Conservation (phyloP, 1,140 invertebrate genomes). For the Leptoteleia sp. region DNA sequence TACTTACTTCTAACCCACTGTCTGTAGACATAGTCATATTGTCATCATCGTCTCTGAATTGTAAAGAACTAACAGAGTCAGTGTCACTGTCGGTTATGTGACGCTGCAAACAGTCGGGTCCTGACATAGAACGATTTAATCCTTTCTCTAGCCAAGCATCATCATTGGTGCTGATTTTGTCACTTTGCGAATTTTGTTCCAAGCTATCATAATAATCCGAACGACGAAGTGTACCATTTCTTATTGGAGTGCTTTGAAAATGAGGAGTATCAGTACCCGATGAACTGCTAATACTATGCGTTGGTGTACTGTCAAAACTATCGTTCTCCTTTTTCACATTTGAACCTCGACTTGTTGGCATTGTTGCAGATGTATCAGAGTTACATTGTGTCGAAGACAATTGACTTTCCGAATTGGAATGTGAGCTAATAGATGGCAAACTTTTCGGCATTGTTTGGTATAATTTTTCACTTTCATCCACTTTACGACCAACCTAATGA, state of each 20-base stretch:
- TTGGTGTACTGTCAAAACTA: slow-evolving; percentile 77
- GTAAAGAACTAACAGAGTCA: slow-evolving; percentile 77
- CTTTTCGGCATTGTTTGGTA: slow-evolving; percentile 88
- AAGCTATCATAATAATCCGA: slow-evolving; percentile 78
- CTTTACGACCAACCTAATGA: slow-evolving; percentile 83
- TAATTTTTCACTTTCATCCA: slow-evolving; percentile 84
- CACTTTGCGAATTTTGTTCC: slow-evolving; percentile 79
- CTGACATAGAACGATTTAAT: slow-evolving; percentile 85
- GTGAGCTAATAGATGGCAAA: slow-evolving; percentile 82
- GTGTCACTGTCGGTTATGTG: slow-evolving; percentile 77
- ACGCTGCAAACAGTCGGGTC: slow-evolving; percentile 85
- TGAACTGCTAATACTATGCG: slow-evolving; percentile 78
- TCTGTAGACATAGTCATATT: slow-evolving; percentile 81
- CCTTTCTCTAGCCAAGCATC: slow-evolving; percentile 81
- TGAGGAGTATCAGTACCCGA: slow-evolving; percentile 78
- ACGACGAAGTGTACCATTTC: slow-evolving; percentile 77
- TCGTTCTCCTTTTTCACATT: slow-evolving; percentile 73
- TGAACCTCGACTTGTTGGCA: slow-evolving; percentile 69
- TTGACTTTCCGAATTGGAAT: slow-evolving; percentile 74
- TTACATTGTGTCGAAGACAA: slow-evolving; percentile 71
- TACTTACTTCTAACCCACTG: slow-evolving; percentile 77
- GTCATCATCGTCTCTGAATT: slow-evolving; percentile 80
- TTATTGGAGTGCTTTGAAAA: slow-evolving; percentile 74
- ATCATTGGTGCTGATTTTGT: slow-evolving; percentile 77
- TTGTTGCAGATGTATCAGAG: slow-evolving; percentile 66